Evolutionary conservation across 2,797 vertebrate genomes (phyloP).

Genomic region (Tiaroga cobitis): DNA sequence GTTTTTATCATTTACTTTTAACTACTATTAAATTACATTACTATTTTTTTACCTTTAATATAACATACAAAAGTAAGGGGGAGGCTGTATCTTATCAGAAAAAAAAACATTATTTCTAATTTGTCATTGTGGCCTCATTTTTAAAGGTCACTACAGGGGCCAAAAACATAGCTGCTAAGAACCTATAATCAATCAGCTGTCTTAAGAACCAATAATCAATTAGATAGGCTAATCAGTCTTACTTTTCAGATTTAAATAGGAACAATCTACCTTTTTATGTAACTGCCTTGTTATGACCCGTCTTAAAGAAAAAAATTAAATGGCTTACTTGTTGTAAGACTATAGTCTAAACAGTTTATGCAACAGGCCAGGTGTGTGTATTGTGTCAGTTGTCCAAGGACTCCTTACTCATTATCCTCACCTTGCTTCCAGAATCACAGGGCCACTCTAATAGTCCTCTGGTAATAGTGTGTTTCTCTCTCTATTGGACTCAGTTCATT

Average conservation of each 20-base stretch:
- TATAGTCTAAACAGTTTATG: neutral
- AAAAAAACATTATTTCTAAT: slow-evolving; percentile 4
- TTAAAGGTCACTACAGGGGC: neutral
- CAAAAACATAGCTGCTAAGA: neutral
- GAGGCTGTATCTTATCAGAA: neutral
- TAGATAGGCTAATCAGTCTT: neutral
- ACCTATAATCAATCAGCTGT: neutral
- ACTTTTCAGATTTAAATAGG: neutral
- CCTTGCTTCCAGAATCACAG: neutral
- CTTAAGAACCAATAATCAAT: neutral
- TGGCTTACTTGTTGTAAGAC: neutral
- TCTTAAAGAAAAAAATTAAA: neutral
- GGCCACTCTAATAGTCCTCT: slow-evolving; percentile 14
- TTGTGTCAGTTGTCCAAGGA: slow-evolving; percentile 14
- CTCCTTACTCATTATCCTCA: slow-evolving; percentile 26
- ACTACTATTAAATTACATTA: no score
- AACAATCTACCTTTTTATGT: neutral
- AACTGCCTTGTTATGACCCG: neutral
- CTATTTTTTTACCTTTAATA: neutral
- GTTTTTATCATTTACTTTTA: neutral
- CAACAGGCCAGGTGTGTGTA: neutral
- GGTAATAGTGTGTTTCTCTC: neutral
- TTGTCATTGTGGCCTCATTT: neutral
- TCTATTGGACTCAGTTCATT: slow-evolving; percentile 22
- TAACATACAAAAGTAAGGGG: no score